A percentile compares a stretch with the other conserved stretches of the same genome.
These are phyloP conservation scores for Sylvia atricapilla DNA, from an alignment of 2,113 vertebrate genomes.

Conservation along the genomic window DNA sequence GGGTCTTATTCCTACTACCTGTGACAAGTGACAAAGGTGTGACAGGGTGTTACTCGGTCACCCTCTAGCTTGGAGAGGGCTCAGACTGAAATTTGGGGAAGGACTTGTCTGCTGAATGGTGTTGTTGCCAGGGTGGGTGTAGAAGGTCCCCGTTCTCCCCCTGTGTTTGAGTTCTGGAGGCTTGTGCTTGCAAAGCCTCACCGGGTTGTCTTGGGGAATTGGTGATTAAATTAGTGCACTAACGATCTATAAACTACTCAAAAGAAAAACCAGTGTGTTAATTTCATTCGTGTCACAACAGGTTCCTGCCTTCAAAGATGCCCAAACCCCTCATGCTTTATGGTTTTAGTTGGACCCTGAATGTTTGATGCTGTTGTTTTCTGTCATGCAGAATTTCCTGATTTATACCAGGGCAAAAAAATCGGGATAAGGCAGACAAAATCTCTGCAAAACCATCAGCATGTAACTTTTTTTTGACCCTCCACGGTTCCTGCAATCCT, in stretches of 20 bases:
- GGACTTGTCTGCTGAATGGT: background rate
- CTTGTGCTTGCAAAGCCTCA: background rate
- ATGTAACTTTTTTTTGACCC: background rate
- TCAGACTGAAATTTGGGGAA: background rate
- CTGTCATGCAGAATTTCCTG: background rate
- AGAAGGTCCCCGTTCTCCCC: accelerated
- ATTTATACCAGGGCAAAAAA: background rate
- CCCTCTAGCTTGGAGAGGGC: background rate
- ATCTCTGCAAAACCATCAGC: background rate
- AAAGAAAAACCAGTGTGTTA: background rate
- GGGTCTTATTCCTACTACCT: background rate
- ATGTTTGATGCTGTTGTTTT: background rate
- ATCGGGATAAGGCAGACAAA: background rate
- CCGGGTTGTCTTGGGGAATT: background rate
- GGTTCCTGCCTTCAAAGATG: background rate
- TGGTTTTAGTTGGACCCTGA: background rate
- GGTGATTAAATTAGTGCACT: background rate
- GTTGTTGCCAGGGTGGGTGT: background rate
- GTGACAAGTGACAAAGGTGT: background rate
- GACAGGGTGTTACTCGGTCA: accelerated
- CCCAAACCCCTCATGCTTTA: background rate
- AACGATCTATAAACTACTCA: background rate
- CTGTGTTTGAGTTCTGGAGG: background rate
- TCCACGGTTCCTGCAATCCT: background rate
- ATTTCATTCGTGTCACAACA: background rate